phyloP scores from a whole-genome alignment of 2,797 vertebrate species.

The Orestias chungarensis region DNA sequence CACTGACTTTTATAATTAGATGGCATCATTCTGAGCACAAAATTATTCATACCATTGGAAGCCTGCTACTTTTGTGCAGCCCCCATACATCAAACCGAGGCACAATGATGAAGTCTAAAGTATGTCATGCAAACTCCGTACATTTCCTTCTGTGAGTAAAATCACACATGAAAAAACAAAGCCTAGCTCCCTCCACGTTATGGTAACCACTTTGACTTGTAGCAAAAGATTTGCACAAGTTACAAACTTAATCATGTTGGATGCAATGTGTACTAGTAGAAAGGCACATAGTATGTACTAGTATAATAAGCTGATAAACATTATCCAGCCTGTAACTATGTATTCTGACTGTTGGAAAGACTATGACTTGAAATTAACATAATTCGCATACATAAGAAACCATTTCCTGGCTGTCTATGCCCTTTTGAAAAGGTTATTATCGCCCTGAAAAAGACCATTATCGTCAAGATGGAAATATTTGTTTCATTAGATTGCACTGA shows the following conservation, averaged over 20 bases:
- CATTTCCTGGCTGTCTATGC: conserved; percentile 1
- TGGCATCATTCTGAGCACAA: conserved; percentile 53
- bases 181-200: conserved; percentile 24
- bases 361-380: neutral
- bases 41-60: conserved; percentile 62
- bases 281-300: conserved; percentile 46
- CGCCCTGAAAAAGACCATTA: neutral
- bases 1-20: conserved; percentile 72
- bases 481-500: neutral
- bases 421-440: conserved; percentile 1
- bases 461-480: neutral
- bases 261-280: conserved; percentile 36
- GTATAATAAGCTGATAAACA: conserved; percentile 43
- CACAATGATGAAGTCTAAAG: conserved; percentile 52
- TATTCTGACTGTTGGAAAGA: neutral
- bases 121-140: conserved; percentile 51
- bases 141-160: conserved; percentile 32
- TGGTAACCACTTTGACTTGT: conserved; percentile 43
- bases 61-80: conserved; percentile 46
- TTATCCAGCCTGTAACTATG: conserved; percentile 27
- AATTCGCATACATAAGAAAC: conserved; percentile 1
- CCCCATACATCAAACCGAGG: conserved; percentile 44
- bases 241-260: conserved; percentile 39
- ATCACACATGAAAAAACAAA: conserved; percentile 28
- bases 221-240: conserved; percentile 42